A percentile compares a stretch with the other conserved stretches of the same genome.
Evolutionary conservation across 2,797 vertebrate species (phyloP).

Genomic region (Artibeus lituratus): DNA sequence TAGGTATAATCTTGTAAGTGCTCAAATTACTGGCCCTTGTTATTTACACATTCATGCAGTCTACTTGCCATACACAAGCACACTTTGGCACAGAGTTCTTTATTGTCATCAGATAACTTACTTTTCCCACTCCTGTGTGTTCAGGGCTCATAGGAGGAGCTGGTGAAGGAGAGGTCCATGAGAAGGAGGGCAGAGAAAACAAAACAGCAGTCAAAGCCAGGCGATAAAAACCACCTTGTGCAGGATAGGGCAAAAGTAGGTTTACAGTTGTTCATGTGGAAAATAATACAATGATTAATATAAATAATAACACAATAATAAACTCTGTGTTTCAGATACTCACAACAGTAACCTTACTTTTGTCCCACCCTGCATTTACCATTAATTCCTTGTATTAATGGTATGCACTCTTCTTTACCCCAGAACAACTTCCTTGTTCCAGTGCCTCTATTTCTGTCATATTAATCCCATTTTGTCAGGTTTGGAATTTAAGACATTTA

Average conservation of each 20-base stretch:
- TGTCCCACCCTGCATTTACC: neutral
- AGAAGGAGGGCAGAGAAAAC: neutral
- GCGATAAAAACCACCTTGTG: neutral
- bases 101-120: no score
- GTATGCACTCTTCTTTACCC: neutral
- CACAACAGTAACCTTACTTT: neutral
- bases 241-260: neutral
- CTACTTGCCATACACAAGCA: no score
- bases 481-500: neutral
- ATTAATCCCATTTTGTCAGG: neutral
- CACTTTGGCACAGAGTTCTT: no score
- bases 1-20: no score
- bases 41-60: no score
- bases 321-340: neutral
- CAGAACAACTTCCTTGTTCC: neutral
- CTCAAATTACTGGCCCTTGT: no score
- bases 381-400: neutral
- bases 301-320: neutral
- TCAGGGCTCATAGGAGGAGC: neutral
- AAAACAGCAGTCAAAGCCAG: neutral
- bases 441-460: neutral
- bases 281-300: neutral
- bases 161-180: neutral
- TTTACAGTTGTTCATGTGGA: neutral
- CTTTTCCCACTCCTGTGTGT: neutral